phyloP scores from a whole-genome alignment of 2,888 invertebrate genomes.

The Byasa hedistus region DNA sequence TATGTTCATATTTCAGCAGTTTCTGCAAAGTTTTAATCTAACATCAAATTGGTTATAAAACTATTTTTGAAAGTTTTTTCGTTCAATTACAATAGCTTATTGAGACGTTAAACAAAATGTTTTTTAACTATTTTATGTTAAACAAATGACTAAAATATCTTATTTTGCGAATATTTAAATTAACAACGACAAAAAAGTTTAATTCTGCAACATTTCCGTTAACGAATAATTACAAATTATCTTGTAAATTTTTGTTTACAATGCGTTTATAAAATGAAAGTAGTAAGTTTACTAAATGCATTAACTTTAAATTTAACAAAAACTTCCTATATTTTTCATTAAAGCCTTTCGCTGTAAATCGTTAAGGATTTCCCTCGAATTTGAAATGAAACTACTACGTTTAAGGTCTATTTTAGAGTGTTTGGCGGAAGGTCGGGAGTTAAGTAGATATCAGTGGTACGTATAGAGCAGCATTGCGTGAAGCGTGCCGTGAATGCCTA shows the following conservation, averaged over 20 bases:
- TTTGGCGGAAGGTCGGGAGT: background rate
- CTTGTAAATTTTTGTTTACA: background rate
- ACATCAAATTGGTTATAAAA: too few species aligned
- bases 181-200: too few species aligned
- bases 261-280: background rate
- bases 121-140: too few species aligned
- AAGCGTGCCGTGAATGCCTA: slow-evolving; percentile 60
- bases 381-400: background rate
- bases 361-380: background rate
- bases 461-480: slow-evolving; percentile 44
- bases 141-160: too few species aligned
- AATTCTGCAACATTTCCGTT: too few species aligned
- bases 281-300: background rate
- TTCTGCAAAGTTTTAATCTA: too few species aligned
- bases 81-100: too few species aligned
- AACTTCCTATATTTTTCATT: background rate
- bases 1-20: too few species aligned
- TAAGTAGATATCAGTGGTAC: slow-evolving; percentile 23
- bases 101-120: too few species aligned
- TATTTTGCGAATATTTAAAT: too few species aligned
- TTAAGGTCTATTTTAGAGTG: slow-evolving; percentile 16
- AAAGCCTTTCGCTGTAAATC: background rate
- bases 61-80: too few species aligned
- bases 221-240: too few species aligned
- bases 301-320: background rate